A percentile compares a stretch with the other conserved stretches of the same genome.
These are phyloP conservation scores for Halcyon leucocephala DNA, from an alignment of 2,797 vertebrate species.

Conservation along the genomic window DNA sequence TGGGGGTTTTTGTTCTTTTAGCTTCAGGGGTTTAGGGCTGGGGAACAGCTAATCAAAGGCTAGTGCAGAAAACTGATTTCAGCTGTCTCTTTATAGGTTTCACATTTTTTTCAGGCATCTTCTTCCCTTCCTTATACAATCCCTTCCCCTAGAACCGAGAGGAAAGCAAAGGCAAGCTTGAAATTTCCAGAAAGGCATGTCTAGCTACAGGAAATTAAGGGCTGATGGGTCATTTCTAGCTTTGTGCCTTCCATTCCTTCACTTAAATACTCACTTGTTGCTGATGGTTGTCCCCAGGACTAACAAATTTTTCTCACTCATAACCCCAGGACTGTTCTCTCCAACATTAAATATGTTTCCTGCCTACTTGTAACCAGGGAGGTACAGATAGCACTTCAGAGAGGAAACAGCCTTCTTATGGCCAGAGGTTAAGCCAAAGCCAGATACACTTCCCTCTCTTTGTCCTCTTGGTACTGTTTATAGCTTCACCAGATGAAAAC, in stretches of 20 bases:
- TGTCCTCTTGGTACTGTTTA: neutral
- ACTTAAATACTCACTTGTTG: neutral
- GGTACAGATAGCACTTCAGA: neutral
- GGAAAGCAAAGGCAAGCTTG: constrained; percentile 18
- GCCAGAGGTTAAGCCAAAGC: neutral
- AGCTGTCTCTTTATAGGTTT: constrained; percentile 76
- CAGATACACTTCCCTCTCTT: neutral
- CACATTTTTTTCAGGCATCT: constrained; percentile 17
- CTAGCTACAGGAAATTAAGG: neutral
- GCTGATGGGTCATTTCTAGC: neutral
- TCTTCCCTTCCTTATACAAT: neutral
- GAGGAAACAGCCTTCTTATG: neutral
- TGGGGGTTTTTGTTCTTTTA: constrained; percentile 65
- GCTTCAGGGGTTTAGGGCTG: constrained; percentile 74
- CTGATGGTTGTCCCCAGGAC: neutral
- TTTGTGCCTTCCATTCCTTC: neutral
- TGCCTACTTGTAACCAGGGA: neutral
- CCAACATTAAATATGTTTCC: neutral
- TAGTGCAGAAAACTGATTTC: constrained; percentile 79
- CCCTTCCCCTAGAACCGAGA: constrained; percentile 11
- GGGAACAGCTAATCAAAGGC: constrained; percentile 78
- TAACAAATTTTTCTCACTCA: neutral
- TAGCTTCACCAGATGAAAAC: constrained; percentile 26
- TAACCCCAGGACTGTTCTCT: neutral
- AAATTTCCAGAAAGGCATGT: constrained; percentile 5